Conservation (phyloP, 2,797 vertebrate genomes). For the Aulostomus chinensis region DNA sequence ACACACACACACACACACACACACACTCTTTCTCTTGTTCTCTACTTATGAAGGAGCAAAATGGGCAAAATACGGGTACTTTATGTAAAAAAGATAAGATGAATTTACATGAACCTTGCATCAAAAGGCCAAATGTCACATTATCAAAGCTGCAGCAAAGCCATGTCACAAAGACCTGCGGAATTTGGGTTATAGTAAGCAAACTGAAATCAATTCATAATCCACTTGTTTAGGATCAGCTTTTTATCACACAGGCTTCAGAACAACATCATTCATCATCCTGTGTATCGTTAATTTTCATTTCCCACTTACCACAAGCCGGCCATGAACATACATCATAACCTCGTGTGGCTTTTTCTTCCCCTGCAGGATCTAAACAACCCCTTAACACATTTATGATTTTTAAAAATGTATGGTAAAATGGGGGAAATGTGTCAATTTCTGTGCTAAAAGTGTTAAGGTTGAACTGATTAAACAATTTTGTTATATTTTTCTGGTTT, state of each 20-base stretch:
- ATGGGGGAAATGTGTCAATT: too few relatives aligned
- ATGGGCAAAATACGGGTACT: too few relatives aligned
- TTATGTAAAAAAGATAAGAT: too few relatives aligned
- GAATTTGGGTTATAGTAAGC: conserved; percentile 10
- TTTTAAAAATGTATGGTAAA: too few relatives aligned
- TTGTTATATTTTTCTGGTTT: too few relatives aligned
- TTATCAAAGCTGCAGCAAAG: background rate
- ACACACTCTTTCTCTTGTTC: too few relatives aligned
- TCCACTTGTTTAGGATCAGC: conserved; percentile 35
- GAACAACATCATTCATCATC: conserved; percentile 31
- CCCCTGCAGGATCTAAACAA: too few relatives aligned
- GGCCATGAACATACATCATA: conserved; percentile 13
- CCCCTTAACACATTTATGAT: too few relatives aligned
- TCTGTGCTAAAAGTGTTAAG: too few relatives aligned
- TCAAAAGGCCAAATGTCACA: conserved; percentile 1
- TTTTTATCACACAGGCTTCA: conserved; percentile 35
- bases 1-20: background rate
- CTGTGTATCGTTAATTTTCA: conserved; percentile 11
- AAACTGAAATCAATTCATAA: conserved; percentile 44
- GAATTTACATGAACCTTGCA: too few relatives aligned
- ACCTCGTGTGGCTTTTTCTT: conserved; percentile 17
- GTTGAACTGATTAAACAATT: too few relatives aligned
- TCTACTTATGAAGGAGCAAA: background rate
- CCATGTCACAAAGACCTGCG: conserved; percentile 6
- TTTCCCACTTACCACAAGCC: conserved; percentile 20